These are phyloP conservation scores for Oasisia sp. DNA, from an alignment of 2,888 invertebrate species.

Conservation along the genomic window DNA sequence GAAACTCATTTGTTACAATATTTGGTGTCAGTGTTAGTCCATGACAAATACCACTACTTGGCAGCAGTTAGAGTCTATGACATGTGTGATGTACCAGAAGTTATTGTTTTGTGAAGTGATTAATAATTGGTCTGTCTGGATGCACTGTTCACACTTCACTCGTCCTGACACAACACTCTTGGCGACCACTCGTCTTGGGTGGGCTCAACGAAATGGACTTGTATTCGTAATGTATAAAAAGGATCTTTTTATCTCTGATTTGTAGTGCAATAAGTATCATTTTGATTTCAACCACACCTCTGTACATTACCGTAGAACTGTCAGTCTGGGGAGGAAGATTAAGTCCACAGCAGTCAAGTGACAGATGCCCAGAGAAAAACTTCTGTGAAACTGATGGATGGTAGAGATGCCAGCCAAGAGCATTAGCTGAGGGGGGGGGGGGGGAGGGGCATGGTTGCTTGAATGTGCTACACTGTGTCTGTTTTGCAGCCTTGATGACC, in stretches of 20 bases:
- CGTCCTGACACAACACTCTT: too few relatives aligned
- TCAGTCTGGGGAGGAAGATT: background rate
- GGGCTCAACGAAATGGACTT: too few relatives aligned
- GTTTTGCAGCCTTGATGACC: background rate
- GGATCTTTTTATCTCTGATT: background rate
- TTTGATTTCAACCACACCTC: background rate
- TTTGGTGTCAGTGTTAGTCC: too few relatives aligned
- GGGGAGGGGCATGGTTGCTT: background rate
- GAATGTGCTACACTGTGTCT: background rate
- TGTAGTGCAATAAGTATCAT: background rate
- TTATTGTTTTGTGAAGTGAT: too few relatives aligned
- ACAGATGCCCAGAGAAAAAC: background rate
- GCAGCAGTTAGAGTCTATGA: too few relatives aligned
- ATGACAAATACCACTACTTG: too few relatives aligned
- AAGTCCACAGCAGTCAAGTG: background rate
- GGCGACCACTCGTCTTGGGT: too few relatives aligned
- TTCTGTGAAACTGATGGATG: background rate
- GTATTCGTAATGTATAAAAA: background rate
- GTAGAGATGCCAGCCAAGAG: background rate
- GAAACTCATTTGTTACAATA: too few relatives aligned
- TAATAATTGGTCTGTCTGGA: too few relatives aligned
- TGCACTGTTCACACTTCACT: too few relatives aligned
- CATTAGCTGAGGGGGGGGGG: background rate
- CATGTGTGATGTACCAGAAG: too few relatives aligned
- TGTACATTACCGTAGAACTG: background rate